These are phyloP conservation scores for Nasalis larvatus DNA, from an alignment of 2,113 vertebrate genomes.

Conservation along the genomic window DNA sequence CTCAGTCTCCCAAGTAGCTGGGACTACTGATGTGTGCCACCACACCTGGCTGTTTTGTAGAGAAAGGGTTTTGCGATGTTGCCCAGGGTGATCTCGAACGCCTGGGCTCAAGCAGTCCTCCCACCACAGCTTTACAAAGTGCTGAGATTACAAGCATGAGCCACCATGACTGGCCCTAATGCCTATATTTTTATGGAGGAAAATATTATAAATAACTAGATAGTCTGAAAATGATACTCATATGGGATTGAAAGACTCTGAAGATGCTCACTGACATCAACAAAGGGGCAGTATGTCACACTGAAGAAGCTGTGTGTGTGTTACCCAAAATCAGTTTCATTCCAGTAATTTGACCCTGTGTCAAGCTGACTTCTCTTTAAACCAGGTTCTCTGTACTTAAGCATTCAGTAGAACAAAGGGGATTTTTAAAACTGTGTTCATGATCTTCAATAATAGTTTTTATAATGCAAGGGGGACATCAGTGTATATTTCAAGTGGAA, in stretches of 20 bases:
- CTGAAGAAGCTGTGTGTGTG: neutral
- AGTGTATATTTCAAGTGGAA: constrained; percentile 9
- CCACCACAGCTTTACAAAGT: neutral
- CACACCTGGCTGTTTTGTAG: too few species aligned
- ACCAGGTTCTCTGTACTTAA: neutral
- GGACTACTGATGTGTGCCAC: too few species aligned
- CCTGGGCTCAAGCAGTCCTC: neutral
- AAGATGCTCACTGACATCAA: neutral
- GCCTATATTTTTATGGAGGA: neutral
- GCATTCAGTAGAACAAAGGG: constrained; percentile 1
- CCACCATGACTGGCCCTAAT: neutral
- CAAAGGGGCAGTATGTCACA: neutral
- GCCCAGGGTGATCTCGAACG: neutral
- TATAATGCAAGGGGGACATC: constrained; percentile 2
- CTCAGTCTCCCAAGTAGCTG: too few species aligned
- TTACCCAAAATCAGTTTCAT: constrained; percentile 15
- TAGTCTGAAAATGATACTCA: neutral
- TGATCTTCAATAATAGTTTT: constrained; percentile 33
- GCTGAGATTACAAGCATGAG: neutral
- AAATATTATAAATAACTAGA: neutral
- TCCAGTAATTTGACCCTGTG: neutral
- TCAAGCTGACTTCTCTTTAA: neutral
- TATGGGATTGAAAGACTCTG: neutral
- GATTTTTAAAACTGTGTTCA: neutral
- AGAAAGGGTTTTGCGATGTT: neutral